Conservation (phyloP, 37 sponge, comb jelly and placozoan species). For the Agelas oroides region DNA sequence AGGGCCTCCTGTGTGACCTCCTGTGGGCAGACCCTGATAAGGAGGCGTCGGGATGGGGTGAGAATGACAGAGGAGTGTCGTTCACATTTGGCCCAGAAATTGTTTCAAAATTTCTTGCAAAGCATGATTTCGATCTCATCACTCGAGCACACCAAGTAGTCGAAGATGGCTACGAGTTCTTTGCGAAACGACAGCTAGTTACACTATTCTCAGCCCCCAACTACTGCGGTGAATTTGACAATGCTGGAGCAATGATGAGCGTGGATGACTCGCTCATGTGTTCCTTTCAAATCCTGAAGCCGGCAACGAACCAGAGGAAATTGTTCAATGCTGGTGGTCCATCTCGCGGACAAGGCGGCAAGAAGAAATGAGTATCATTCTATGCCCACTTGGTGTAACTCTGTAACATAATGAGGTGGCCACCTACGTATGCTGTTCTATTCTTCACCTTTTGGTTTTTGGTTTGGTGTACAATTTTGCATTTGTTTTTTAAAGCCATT, state of each 20-base stretch:
- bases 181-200: slow-evolving; percentile 96
- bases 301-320: slow-evolving; percentile 67
- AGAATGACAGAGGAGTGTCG: slow-evolving; percentile 99
- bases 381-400: neutral
- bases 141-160: slow-evolving; percentile 99
- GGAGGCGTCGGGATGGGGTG: slow-evolving; percentile 97
- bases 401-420: too few relatives aligned
- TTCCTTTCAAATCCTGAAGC: slow-evolving; percentile 94
- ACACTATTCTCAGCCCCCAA: slow-evolving; percentile 97
- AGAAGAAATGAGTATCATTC: neutral
- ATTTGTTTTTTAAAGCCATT: too few relatives aligned
- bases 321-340: slow-evolving; percentile 29
- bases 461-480: too few relatives aligned
- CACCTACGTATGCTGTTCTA: too few relatives aligned
- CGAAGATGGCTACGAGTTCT: slow-evolving; percentile 98
- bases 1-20: slow-evolving; percentile 97
- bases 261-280: slow-evolving; percentile 97
- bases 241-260: slow-evolving; percentile 98
- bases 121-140: slow-evolving; percentile 98
- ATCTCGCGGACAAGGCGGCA: neutral
- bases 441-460: too few relatives aligned
- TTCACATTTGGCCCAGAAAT: slow-evolving; percentile 99
- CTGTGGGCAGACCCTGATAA: slow-evolving; percentile 99
- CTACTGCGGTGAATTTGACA: slow-evolving; percentile 98
- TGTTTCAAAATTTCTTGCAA: slow-evolving; percentile 94